Evolutionary conservation across 2,888 invertebrate genomes (phyloP).

Genomic region (Pollenia angustigena): DNA sequence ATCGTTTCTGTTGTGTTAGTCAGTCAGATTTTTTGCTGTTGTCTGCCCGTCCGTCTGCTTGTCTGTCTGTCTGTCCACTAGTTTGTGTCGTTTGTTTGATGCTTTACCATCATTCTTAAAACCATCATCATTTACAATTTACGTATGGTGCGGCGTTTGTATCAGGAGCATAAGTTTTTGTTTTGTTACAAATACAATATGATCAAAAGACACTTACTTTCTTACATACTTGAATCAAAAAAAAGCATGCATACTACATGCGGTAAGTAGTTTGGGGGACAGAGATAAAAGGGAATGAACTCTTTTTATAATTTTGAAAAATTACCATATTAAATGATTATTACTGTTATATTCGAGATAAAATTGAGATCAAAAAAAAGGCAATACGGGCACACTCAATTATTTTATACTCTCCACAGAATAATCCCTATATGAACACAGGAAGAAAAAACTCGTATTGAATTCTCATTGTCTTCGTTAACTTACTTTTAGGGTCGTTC

Average conservation of each 20-base stretch:
- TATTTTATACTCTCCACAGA: too few species aligned
- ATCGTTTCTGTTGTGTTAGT: constrained; percentile 1
- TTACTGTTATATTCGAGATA: too few species aligned
- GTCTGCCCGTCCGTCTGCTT: not conserved
- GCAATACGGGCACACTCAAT: too few species aligned
- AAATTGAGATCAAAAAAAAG: too few species aligned
- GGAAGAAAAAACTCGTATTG: too few species aligned
- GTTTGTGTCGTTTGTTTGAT: constrained; percentile 52
- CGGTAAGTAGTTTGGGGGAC: constrained; percentile 19
- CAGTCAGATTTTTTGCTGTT: constrained; percentile 18
- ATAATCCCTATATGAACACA: too few species aligned
- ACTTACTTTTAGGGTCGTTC: too few species aligned
- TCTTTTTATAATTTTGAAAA: not conserved
- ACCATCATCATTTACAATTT: constrained; percentile 67
- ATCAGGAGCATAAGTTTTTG: constrained; percentile 29
- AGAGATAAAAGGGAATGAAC: constrained; percentile 5
- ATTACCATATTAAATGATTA: too few species aligned
- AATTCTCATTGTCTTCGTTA: too few species aligned
- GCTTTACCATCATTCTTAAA: constrained; percentile 63
- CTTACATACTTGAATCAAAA: not conserved
- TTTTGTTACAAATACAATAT: constrained; percentile 40
- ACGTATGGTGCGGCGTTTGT: constrained; percentile 39
- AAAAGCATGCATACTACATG: constrained; percentile 35
- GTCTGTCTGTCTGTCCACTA: constrained; percentile 8
- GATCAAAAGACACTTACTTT: constrained; percentile 26